Evolutionary conservation across 2,113 vertebrate species (phyloP).

Genomic region (Emydocephalus ijimae): DNA sequence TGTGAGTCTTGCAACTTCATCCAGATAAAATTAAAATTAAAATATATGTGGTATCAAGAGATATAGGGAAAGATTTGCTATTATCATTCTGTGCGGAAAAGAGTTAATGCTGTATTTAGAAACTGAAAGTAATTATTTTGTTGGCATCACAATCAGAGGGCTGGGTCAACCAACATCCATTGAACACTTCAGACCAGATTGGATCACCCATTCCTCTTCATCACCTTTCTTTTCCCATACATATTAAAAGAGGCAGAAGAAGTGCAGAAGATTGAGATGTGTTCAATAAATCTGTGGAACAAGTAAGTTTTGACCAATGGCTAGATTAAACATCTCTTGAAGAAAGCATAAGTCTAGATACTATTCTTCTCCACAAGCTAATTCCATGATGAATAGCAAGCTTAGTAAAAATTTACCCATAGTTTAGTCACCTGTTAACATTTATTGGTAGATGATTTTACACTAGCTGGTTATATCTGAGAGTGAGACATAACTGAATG

Average conservation of each 20-base stretch:
- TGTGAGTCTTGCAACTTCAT: neutral
- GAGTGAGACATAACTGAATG: neutral
- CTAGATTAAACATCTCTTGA: neutral
- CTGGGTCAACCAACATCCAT: neutral
- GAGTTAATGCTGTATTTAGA: neutral
- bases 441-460: neutral
- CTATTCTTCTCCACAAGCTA: neutral
- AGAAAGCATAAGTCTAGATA: neutral
- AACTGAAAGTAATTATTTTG: neutral
- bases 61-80: neutral
- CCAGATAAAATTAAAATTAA: neutral
- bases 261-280: neutral
- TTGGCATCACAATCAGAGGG: neutral
- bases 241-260: neutral
- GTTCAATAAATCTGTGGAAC: neutral
- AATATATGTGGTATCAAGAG: neutral
- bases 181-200: neutral
- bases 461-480: neutral
- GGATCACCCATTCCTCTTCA: neutral
- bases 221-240: neutral
- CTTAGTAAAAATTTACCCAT: neutral
- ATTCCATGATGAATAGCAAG: neutral
- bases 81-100: neutral
- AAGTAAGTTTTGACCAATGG: neutral
- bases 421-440: neutral